Percentiles rank a stretch among this genome's conserved stretches.
Conservation (phyloP, 2,888 invertebrate species). For the Byasa hedistus region DNA sequence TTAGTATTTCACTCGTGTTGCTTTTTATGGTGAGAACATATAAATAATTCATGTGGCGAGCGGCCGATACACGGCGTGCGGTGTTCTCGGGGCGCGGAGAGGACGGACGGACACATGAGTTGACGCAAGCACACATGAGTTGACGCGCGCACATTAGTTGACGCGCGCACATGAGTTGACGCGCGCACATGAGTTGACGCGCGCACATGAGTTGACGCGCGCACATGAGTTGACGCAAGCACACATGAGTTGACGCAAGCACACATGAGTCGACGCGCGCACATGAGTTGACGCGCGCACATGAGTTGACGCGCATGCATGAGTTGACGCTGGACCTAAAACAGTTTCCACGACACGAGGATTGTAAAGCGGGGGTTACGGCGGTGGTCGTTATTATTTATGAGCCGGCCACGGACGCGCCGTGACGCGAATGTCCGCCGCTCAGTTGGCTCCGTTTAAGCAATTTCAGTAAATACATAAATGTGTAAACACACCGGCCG, state of each 20-base stretch:
- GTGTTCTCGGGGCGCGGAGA: no score
- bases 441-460: neutral
- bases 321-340: neutral
- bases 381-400: slow-evolving; percentile 12
- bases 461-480: neutral
- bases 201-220: no score
- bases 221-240: no score
- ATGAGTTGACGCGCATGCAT: no score
- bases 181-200: no score
- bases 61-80: neutral
- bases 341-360: slow-evolving; percentile 9
- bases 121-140: no score
- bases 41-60: neutral
- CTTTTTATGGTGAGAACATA: neutral
- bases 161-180: no score
- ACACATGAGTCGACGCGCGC: no score
- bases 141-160: no score
- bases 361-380: neutral
- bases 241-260: no score
- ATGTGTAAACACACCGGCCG: neutral
- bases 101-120: no score
- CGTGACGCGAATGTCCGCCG: neutral
- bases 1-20: neutral
- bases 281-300: no score
- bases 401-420: neutral